Evolutionary conservation across 2,888 invertebrate genomes (phyloP), one percentile per base, ranked within the genome.

Genomic region (Petrophora chlorosata): DNA sequence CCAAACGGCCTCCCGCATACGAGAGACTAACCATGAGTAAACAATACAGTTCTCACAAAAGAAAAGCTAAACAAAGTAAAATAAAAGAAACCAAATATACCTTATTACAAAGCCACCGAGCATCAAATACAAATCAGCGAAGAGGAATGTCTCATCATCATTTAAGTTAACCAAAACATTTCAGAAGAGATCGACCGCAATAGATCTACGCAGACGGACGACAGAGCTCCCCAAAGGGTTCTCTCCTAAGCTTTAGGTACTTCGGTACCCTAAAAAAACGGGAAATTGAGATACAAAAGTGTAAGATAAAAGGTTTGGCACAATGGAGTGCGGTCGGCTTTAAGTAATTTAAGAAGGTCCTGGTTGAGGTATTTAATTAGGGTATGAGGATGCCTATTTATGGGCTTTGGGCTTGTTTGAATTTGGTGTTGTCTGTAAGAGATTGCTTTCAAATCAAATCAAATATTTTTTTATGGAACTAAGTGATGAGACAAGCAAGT

Each of bases 201-300:
- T 26, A 41, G 3, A 17, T 33, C 19, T 12, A 33, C 33, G 12
- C 10, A 3, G 25, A 15, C 12, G 12, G 12, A 43, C 34, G 46
- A 29, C 33, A 23, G 12, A 30, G 32, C 33, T 34, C 34, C 22
- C 19, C 13, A 32, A 47, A 35, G 36, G 39, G 17, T 29, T 26
- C 19, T 16, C 29, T 38, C 29, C 28, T n/a, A n/a, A n/a, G n/a
- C n/a, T n/a, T n/a, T n/a, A 38, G 40, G 16, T 32, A 34, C 25
- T 44, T 30, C 14, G 26, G 13, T 33, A 39, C 44, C 46, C 43
- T 58, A 59, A 67, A 74, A 75, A 76, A 70, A 70, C 66, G 60
- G 73, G 72, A 76, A 82, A 85, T 78, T 77, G 77, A 76, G 82
- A 79, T 77, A 85, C 82, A 82, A 82, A 82, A 70, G 66, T 65